Base-by-base conservation (phyloP, 2,888 invertebrate genomes). In the Coronaproctus castanopsis region DNA sequence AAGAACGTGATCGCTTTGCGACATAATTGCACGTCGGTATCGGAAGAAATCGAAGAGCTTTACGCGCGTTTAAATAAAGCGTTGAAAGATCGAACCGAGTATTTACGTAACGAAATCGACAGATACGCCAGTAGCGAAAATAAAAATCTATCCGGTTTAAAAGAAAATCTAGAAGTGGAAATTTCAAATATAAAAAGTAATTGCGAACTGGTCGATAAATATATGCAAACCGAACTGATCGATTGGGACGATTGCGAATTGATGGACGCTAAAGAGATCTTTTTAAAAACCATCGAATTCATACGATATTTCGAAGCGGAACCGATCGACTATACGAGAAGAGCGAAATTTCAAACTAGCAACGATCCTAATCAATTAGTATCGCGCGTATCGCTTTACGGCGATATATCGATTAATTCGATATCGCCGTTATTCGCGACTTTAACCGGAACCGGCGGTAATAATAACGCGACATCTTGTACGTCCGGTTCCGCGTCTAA, bases 211-310 rank as follows among this genome's bases (percentile, higher is more conserved):
- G 90, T 91, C 56, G 95, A 96, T 73, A 91, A 91, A 72, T 87
- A 91, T 70, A 89, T 92, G 78, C 66, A 65, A 51, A 64, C 65
- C 14, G 87, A 83, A 69, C 87, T 88, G 66, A 85, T 89, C 51
- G 85, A 89, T 68, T 90, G 92, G 85, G 90, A 93, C 67, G 89
- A 92, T 68, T 85, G 87, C 64, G 90, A 91, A 71, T 77, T 92
- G 64, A 88, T 93, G 77, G 91, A 92, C 69, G 87, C 92, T 61
- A 96, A 96, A 75, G 92, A 93, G 74, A 90, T 93, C 64, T 95
- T 95, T 76, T 76, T 92, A 21, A 91, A 91, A 72, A 95, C 95
- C 19, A 86, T 96, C 55, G 95, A 96, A 69, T 95, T 95, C 72
- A 81, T 96, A 65, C 61, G 88, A 68, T 91, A 90, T 75, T 93